phyloP scores from a whole-genome alignment of 2,113 vertebrate species.

The Siphamia tubifer region DNA sequence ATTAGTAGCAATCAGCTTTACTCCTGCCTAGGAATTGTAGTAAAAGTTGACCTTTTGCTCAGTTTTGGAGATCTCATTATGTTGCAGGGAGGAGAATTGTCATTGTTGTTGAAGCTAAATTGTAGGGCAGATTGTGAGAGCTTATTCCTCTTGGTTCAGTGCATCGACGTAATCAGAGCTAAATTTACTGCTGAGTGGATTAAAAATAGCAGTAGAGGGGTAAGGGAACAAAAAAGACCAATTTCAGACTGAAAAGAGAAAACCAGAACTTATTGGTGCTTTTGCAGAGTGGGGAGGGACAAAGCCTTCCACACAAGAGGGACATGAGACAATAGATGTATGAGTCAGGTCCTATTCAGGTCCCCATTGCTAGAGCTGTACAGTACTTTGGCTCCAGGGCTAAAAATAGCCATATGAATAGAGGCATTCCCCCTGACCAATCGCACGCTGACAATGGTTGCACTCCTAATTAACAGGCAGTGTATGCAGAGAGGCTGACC shows the following conservation, averaged over 20 bases:
- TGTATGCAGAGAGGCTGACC: not conserved
- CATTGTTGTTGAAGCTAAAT: conserved; percentile 36
- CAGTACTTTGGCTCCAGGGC: conserved; percentile 53
- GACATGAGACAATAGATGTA: conserved; percentile 50
- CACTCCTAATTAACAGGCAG: conserved; percentile 41
- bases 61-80: conserved; percentile 24
- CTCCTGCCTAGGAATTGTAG: conserved; percentile 15
- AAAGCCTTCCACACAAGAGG: conserved; percentile 54
- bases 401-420: conserved; percentile 70
- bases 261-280: conserved; percentile 54
- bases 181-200: conserved; percentile 44
- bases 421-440: conserved; percentile 32
- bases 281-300: conserved; percentile 40
- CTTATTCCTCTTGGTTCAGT: conserved; percentile 10
- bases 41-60: conserved; percentile 27
- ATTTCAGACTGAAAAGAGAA: conserved; percentile 41
- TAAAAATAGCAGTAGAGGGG: conserved; percentile 50
- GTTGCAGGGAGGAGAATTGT: conserved; percentile 48
- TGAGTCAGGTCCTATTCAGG: conserved; percentile 74
- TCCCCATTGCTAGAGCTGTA: conserved; percentile 48
- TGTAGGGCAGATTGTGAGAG: conserved; percentile 6
- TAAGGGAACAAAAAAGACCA: conserved; percentile 7
- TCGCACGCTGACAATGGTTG: conserved; percentile 30
- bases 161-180: conserved; percentile 47
- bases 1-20: conserved; percentile 5